Evolutionary conservation across 2,888 invertebrate genomes (phyloP).

Genomic region (Seira musarum): DNA sequence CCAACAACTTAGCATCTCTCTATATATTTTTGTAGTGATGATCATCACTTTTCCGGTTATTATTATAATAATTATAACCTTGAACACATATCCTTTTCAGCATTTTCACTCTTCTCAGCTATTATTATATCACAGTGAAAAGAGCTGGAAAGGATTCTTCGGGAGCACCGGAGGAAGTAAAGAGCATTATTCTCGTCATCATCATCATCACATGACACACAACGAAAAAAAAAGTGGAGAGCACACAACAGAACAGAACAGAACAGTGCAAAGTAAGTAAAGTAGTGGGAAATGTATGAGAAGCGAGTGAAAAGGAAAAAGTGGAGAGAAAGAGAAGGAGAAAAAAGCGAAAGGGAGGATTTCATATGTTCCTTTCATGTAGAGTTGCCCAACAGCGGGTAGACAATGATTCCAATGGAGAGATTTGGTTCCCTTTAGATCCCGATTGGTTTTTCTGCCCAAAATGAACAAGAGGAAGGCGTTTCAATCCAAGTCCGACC

Average conservation of each 20-base stretch:
- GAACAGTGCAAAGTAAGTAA: slow-evolving; percentile 38
- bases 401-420: slow-evolving; percentile 65
- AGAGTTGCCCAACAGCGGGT: slow-evolving; percentile 66
- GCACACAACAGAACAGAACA: not conserved
- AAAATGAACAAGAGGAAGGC: slow-evolving; percentile 69
- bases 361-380: slow-evolving; percentile 55
- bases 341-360: slow-evolving; percentile 49
- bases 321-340: slow-evolving; percentile 7
- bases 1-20: too few species aligned
- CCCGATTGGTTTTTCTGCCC: slow-evolving; percentile 69
- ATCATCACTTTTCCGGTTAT: slow-evolving; percentile 12
- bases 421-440: slow-evolving; percentile 61
- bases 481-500: slow-evolving; percentile 65
- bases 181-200: too few species aligned
- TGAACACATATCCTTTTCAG: slow-evolving; percentile 6
- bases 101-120: not conserved
- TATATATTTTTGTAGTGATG: too few species aligned
- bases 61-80: slow-evolving; percentile 35
- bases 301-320: not conserved
- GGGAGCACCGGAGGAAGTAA: not conserved
- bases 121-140: slow-evolving; percentile 5
- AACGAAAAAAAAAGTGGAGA: slow-evolving; percentile 16
- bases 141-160: not conserved
- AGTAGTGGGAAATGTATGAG: slow-evolving; percentile 1
- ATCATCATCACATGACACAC: too few species aligned